These are phyloP conservation scores for Microcebus lehilahytsara DNA, from an alignment of 2,113 vertebrate species.

Conservation along the genomic window DNA sequence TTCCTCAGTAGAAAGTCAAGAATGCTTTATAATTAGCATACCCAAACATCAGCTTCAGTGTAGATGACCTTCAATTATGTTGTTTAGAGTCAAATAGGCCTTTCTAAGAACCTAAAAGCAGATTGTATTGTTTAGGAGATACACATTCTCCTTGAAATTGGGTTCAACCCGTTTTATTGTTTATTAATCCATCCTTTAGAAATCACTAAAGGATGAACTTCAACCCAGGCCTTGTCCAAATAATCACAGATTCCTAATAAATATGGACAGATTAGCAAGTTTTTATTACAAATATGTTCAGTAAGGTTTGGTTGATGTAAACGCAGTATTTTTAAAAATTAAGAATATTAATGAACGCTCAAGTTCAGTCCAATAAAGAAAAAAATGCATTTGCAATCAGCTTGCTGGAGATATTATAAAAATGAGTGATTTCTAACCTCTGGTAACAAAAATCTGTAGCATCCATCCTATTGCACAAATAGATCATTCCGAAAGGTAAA, in stretches of 20 bases:
- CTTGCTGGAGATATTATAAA: constrained; percentile 71
- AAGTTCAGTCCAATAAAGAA: constrained; percentile 25
- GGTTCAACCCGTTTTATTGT: not conserved
- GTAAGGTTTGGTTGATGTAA: not conserved
- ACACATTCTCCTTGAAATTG: not conserved
- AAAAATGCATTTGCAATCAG: constrained; percentile 72
- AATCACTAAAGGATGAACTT: constrained; percentile 31
- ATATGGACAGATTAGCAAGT: not conserved
- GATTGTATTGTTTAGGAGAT: not conserved
- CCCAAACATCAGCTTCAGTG: not conserved
- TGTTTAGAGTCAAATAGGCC: not conserved
- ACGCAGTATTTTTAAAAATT: constrained; percentile 1
- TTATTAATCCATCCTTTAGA: not conserved
- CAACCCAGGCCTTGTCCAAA: not conserved
- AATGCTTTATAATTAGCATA: constrained; percentile 31
- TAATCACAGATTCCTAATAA: not conserved
- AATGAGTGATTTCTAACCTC: constrained; percentile 69
- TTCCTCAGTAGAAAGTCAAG: constrained; percentile 42
- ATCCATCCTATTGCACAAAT: constrained; percentile 64
- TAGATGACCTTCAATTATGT: not conserved
- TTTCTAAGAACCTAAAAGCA: not conserved
- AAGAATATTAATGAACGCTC: constrained; percentile 46
- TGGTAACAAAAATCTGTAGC: constrained; percentile 62
- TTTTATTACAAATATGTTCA: constrained; percentile 32
- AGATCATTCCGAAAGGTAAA: constrained; percentile 73